A percentile compares a stretch with the other conserved stretches of the same genome.
Evolutionary conservation across 2,113 vertebrate species (phyloP).

Genomic region (Brachyistius frenatus): DNA sequence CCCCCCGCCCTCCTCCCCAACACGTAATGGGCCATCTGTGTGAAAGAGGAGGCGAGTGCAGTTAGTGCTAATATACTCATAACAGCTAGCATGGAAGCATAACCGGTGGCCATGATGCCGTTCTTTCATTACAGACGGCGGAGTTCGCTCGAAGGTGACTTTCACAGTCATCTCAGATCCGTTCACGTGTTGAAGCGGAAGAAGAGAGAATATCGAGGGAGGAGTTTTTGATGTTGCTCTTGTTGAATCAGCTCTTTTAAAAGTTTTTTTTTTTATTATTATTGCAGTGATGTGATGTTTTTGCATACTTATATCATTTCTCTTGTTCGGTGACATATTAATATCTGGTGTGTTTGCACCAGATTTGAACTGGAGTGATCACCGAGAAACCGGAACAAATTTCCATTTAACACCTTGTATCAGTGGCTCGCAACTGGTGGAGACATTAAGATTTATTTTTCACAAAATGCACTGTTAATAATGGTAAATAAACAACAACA

Average conservation of each 20-base stretch:
- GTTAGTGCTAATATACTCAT: conserved; percentile 66
- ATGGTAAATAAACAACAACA: too few relatives aligned
- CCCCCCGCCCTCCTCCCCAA: neutral
- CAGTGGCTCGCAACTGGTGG: too few relatives aligned
- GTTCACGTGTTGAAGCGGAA: neutral
- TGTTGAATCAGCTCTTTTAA: neutral
- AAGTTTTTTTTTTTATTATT: neutral
- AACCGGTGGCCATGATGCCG: conserved; percentile 41
- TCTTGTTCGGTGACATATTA: too few relatives aligned
- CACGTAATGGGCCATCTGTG: conserved; percentile 66
- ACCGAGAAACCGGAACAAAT: too few relatives aligned
- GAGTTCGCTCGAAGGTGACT: conserved; percentile 62
- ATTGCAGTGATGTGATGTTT: neutral
- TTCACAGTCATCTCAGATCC: conserved; percentile 27
- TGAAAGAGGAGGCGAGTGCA: conserved; percentile 37
- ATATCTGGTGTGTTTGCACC: too few relatives aligned
- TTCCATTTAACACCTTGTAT: too few relatives aligned
- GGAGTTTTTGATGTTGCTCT: too few relatives aligned
- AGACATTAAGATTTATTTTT: too few relatives aligned
- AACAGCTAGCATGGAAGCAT: conserved; percentile 52
- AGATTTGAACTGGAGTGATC: too few relatives aligned
- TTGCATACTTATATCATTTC: too few relatives aligned
- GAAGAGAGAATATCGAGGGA: neutral
- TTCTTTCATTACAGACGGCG: conserved; percentile 33
- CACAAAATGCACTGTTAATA: too few relatives aligned